Percentiles rank a stretch among this genome's conserved stretches.
phyloP scores from a whole-genome alignment of 2,797 vertebrate genomes.

The Pelodytes ibericus region DNA sequence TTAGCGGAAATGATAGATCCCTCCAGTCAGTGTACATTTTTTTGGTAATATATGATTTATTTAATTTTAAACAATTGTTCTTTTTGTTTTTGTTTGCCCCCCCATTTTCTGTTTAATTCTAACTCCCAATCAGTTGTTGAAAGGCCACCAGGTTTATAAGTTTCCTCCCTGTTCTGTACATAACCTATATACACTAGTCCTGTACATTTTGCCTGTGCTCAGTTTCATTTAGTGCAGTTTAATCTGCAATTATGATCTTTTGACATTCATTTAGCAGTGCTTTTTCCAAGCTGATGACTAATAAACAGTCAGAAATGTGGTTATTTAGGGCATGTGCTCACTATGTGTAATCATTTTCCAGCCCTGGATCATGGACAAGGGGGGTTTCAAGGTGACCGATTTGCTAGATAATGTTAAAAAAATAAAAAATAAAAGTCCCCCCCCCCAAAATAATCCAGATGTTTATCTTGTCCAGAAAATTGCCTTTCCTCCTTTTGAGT shows the following conservation, averaged over 20 bases:
- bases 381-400: background rate
- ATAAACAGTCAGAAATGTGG: background rate
- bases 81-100: no score
- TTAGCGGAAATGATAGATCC: no score
- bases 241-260: background rate
- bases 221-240: background rate
- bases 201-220: background rate
- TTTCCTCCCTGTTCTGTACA: background rate
- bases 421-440: no score
- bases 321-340: background rate
- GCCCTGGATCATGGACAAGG: background rate
- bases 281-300: conserved; percentile 3
- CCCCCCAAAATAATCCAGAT: no score
- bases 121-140: no score
- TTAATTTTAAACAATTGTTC: no score
- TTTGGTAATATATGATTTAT: no score
- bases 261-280: background rate
- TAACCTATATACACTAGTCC: background rate
- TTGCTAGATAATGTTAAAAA: no score
- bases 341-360: background rate
- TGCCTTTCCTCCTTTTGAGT: no score
- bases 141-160: background rate
- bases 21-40: no score
- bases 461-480: no score
- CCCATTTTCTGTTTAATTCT: no score